These are phyloP conservation scores for Anolis apletophallus DNA, from an alignment of 2,797 vertebrate species.

Conservation along the genomic window DNA sequence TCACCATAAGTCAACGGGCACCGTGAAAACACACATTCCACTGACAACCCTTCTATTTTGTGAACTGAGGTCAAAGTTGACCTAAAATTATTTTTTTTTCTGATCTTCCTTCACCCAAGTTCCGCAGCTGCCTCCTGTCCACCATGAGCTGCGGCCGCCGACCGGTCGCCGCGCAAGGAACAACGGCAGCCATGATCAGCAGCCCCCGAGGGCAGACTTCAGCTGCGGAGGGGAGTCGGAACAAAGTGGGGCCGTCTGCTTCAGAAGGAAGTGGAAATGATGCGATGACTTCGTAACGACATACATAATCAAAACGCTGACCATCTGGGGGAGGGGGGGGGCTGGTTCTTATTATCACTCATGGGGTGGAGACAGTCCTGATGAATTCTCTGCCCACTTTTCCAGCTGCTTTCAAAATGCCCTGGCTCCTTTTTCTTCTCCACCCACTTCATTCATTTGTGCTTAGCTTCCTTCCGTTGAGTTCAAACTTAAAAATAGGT, in stretches of 20 bases:
- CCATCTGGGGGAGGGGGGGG: no score
- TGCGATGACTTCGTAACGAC: neutral
- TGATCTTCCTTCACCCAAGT: slow-evolving; percentile 14
- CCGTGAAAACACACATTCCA: no score
- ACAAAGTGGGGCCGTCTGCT: slow-evolving; percentile 44
- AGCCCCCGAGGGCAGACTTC: slow-evolving; percentile 16
- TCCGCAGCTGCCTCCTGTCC: slow-evolving; percentile 51
- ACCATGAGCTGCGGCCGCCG: slow-evolving; percentile 44
- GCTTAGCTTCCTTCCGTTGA: no score
- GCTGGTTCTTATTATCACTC: accelerated
- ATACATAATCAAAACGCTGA: neutral
- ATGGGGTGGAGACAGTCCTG: neutral
- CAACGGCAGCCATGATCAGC: neutral
- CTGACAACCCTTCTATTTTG: no score
- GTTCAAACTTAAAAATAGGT: no score
- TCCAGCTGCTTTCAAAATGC: no score
- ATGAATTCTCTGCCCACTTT: no score
- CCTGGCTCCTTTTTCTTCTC: no score
- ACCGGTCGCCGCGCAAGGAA: slow-evolving; percentile 5
- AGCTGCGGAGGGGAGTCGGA: slow-evolving; percentile 36
- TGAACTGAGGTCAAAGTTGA: neutral
- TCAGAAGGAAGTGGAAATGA: no score
- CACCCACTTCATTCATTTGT: no score
- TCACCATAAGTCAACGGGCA: no score
- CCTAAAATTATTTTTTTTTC: neutral